Evolutionary conservation across 1,140 invertebrate genomes (phyloP), one percentile per base, ranked within the genome.

Genomic region (Zaprionus camerounensis): DNA sequence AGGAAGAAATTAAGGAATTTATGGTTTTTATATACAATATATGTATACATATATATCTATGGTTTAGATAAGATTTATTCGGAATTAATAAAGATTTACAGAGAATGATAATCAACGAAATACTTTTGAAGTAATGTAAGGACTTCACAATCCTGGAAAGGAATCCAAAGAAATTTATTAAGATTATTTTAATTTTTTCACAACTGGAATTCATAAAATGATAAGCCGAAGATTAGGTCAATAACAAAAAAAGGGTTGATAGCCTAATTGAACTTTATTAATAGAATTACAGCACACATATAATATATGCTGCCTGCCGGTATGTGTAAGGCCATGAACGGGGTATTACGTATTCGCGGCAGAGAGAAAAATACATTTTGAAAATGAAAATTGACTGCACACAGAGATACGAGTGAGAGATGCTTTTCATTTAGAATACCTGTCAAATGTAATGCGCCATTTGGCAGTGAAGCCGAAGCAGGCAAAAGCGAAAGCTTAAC

Each of bases 401-500:
- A 13, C 12, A 9, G 6, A 17, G n/a, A 46, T 7, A 6, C n/a
- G n/a, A 17, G 15, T 6, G 22, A 24, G 17, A 20, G 46, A 12
- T 17, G 46, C 46, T 51, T 51, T 51, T 51, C 22, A 51, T 51
- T 46, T 51, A 22, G 46, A 51, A 51, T 51, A 20, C 46, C 46
- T 24, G 20, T 22, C 46, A 24, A n/a, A 20, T 15, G 59, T 41
- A 46, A 46, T 44, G 31, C 56, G 28, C 44, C 28, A 22, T 59
- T 67, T 44, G n/a, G n/a, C 31, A 41, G n/a, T 36, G n/a, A 22
- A 38, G 15, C 17, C 13, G 22, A 53, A 57, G 17, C 49, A 13
- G 65, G 65, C 26, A 70, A 51, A 55, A 59, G 56, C 59, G 56
- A 59, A 15, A 67, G 73, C 76, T 76, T 67, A 71, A 76, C 24